Conservation (phyloP, 2,797 vertebrate genomes). For the Heterohyrax brucei region DNA sequence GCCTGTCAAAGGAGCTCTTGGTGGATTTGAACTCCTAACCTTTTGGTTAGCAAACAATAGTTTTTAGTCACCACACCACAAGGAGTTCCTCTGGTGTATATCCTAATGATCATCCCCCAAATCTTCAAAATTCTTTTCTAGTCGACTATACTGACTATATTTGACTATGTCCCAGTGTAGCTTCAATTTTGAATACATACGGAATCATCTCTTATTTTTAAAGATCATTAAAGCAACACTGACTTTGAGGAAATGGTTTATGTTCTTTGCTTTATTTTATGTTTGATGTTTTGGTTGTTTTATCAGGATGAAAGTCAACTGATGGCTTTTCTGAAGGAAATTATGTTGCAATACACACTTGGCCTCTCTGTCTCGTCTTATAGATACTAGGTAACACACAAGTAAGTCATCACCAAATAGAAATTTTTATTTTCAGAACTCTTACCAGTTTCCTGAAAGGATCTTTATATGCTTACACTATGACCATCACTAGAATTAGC, state of each 20-base stretch:
- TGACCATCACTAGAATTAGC: slow-evolving; percentile 60
- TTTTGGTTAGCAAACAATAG: no score
- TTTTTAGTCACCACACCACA: no score
- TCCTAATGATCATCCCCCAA: neutral
- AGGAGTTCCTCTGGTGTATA: no score
- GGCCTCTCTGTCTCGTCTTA: neutral
- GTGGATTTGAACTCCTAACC: no score
- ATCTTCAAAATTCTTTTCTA: slow-evolving; percentile 4
- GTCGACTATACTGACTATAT: neutral
- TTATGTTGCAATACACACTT: neutral
- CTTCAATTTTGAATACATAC: neutral
- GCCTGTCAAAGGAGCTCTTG: no score
- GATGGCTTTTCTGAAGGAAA: slow-evolving; percentile 18
- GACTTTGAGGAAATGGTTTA: neutral
- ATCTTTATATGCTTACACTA: slow-evolving; percentile 55
- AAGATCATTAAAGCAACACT: neutral
- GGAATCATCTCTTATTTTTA: neutral
- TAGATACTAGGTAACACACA: neutral
- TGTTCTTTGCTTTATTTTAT: neutral
- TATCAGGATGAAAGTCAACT: neutral
- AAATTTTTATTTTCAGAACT: slow-evolving; percentile 40
- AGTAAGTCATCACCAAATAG: neutral
- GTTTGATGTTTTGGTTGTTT: slow-evolving; percentile 28
- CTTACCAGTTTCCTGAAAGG: slow-evolving; percentile 1
- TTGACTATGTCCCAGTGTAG: neutral